Evolutionary conservation across 2,888 invertebrate genomes (phyloP).

Genomic region (Penaeus monodon): DNA sequence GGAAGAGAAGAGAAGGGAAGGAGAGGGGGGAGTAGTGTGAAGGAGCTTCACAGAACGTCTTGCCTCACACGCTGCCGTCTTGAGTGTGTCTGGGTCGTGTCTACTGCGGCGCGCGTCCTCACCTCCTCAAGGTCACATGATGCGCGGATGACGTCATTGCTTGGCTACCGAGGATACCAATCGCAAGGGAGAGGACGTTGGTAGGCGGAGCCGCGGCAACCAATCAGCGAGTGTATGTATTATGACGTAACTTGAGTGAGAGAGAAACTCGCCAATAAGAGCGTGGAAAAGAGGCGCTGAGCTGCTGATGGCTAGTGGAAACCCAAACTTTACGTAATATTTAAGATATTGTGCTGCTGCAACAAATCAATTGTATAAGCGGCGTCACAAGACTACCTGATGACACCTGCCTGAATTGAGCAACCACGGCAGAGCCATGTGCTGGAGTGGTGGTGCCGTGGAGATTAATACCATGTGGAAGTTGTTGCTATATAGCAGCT

Average conservation of each 20-base stretch:
- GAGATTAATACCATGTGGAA: too few species aligned
- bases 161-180: conserved; percentile 40
- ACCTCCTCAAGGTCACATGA: conserved; percentile 57
- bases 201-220: conserved; percentile 40
- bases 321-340: conserved; percentile 39
- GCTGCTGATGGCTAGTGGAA: conserved; percentile 37
- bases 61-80: neutral
- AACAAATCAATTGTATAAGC: conserved; percentile 46
- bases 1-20: too few species aligned
- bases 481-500: too few species aligned
- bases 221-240: conserved; percentile 31
- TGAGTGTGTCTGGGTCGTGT: conserved; percentile 25
- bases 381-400: conserved; percentile 11
- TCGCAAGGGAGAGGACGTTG: conserved; percentile 28
- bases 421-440: too few species aligned
- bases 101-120: conserved; percentile 53
- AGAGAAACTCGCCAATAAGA: conserved; percentile 41
- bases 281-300: conserved; percentile 21
- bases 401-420: neutral
- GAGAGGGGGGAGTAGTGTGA: too few species aligned
- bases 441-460: too few species aligned
- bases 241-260: conserved; percentile 39
- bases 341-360: conserved; percentile 44
- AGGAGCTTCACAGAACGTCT: too few species aligned
- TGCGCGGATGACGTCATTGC: conserved; percentile 55